Conservation (phyloP, 2,113 vertebrate genomes). For the Apaloderma vittatum region DNA sequence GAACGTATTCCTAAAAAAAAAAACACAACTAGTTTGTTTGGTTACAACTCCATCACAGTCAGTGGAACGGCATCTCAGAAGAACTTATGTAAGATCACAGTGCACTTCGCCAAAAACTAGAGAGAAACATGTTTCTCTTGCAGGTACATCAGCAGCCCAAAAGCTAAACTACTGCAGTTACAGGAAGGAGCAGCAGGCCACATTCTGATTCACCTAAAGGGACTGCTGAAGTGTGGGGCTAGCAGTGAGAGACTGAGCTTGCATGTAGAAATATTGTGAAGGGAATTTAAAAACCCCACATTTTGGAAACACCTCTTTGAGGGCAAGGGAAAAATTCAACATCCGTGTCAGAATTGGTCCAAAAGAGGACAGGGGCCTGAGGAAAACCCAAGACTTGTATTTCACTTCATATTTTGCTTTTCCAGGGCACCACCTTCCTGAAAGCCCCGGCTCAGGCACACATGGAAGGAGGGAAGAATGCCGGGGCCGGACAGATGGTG, state of each 20-base stretch:
- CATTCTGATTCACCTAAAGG: fast-evolving
- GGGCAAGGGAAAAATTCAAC: background rate
- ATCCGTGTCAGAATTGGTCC: background rate
- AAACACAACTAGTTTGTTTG: background rate
- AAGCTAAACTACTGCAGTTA: background rate
- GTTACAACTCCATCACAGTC: background rate
- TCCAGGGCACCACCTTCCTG: background rate
- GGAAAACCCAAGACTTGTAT: background rate
- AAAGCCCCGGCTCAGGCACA: background rate
- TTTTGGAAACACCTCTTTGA: background rate
- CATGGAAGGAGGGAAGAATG: background rate
- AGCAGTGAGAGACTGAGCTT: fast-evolving
- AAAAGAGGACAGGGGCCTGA: background rate
- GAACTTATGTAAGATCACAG: background rate
- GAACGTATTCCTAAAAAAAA: background rate
- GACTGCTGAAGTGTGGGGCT: background rate
- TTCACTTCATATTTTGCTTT: background rate
- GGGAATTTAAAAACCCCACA: background rate
- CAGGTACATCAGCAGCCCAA: background rate
- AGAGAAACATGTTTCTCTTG: background rate
- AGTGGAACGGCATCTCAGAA: background rate
- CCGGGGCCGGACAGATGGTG: background rate
- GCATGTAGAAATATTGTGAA: background rate
- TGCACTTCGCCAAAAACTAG: background rate
- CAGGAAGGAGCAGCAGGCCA: background rate